Evolutionary conservation across 2,797 vertebrate genomes (phyloP).

Genomic region (Pangasius mekongensis): DNA sequence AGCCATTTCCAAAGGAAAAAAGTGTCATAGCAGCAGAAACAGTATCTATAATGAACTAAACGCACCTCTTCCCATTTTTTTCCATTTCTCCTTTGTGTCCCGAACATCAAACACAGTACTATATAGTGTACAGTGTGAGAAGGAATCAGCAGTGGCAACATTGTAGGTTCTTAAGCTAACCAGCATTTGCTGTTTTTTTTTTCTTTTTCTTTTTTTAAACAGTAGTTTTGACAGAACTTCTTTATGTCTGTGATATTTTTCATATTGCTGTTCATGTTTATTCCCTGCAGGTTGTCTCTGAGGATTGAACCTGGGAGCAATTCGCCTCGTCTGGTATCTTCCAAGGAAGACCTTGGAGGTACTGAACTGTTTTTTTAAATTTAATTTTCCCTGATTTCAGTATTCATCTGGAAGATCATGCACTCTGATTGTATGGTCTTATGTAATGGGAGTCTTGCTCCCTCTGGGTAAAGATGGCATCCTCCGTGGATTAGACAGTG

Average conservation of each 20-base stretch:
- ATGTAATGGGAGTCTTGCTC: not conserved
- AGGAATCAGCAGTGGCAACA: not conserved
- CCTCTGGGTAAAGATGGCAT: constrained; percentile 19
- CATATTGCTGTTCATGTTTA: not conserved
- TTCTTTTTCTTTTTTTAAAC: too few species aligned
- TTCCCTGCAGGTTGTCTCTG: constrained; percentile 80
- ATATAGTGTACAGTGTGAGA: not conserved
- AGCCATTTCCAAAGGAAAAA: not conserved
- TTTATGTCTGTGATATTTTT: not conserved
- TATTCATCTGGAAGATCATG: constrained; percentile 23
- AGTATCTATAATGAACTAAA: not conserved
- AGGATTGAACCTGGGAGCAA: constrained; percentile 87
- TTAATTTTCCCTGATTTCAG: not conserved
- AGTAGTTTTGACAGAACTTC: not conserved
- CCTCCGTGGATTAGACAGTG: not conserved
- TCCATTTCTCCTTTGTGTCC: not conserved
- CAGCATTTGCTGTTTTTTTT: not conserved
- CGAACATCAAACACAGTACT: not conserved
- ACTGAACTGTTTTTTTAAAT: constrained; percentile 44
- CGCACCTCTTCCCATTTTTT: not conserved
- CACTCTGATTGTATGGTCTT: not conserved
- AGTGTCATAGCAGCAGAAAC: not conserved
- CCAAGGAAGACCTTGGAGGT: constrained; percentile 89
- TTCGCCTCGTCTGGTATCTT: constrained; percentile 85
- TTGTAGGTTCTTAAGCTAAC: not conserved